phyloP scores from a whole-genome alignment of 2,113 vertebrate genomes.

The Xenopus laevis region DNA sequence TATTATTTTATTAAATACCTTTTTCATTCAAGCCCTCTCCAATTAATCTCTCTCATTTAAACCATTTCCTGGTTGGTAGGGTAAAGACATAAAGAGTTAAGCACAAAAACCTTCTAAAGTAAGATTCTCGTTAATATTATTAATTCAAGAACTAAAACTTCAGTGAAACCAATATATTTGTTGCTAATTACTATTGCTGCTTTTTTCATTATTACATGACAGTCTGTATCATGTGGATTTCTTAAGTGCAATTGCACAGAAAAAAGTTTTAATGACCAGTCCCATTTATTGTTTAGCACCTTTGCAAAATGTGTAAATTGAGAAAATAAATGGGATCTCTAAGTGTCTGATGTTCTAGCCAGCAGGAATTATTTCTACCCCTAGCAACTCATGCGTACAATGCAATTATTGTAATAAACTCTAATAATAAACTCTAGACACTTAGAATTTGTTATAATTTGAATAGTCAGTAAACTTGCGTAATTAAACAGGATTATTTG shows the following conservation, averaged over 20 bases:
- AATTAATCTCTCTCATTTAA: too few relatives aligned
- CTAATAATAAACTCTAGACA: background rate
- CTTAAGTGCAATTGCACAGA: slow-evolving; percentile 16
- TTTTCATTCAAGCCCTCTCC: too few relatives aligned
- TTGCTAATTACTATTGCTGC: background rate
- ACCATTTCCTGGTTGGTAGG: too few relatives aligned
- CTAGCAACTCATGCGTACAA: slow-evolving; percentile 1
- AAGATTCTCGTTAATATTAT: background rate
- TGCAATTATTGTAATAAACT: slow-evolving; percentile 9
- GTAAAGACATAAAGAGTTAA: too few relatives aligned
- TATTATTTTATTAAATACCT: too few relatives aligned
- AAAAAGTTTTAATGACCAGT: slow-evolving; percentile 37
- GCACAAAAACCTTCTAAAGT: too few relatives aligned
- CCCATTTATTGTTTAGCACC: slow-evolving; percentile 29
- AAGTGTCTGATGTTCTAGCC: slow-evolving; percentile 11
- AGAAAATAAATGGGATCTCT: slow-evolving; percentile 20
- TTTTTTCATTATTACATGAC: slow-evolving; percentile 10
- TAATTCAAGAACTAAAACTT: background rate
- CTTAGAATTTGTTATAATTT: too few relatives aligned
- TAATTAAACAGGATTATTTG: too few relatives aligned
- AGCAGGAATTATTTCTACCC: slow-evolving; percentile 8
- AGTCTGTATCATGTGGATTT: slow-evolving; percentile 12
- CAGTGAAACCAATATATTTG: background rate
- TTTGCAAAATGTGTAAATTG: slow-evolving; percentile 34
- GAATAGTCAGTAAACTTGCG: too few relatives aligned